Evolutionary conservation across 2,113 vertebrate genomes (phyloP).

Genomic region (Irena cyanogastra): DNA sequence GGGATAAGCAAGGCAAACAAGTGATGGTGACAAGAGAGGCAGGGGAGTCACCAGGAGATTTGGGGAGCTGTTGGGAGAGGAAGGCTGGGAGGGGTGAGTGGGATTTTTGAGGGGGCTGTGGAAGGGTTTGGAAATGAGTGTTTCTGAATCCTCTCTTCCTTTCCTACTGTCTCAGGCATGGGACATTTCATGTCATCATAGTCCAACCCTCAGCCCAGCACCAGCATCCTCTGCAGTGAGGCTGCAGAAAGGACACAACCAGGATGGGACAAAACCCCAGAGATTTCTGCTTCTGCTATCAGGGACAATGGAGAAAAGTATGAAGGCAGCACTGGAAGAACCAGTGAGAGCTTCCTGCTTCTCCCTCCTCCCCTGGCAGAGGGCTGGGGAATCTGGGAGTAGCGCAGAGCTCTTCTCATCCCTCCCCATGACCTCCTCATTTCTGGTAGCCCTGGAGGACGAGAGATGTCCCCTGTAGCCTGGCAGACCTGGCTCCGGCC

Average conservation of each 20-base stretch:
- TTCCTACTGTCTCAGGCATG: not conserved
- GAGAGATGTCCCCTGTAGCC: not conserved
- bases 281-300: not conserved
- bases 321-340: not conserved
- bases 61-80: not conserved
- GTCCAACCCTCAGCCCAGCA: not conserved
- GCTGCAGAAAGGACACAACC: not conserved
- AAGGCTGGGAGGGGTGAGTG: not conserved
- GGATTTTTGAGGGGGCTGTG: not conserved
- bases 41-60: not conserved
- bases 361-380: not conserved
- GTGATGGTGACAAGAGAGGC: accelerated
- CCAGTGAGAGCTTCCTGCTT: not conserved
- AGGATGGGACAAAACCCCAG: not conserved
- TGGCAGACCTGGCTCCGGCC: not conserved
- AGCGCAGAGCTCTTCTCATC: not conserved
- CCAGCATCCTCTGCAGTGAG: not conserved
- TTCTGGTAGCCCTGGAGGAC: not conserved
- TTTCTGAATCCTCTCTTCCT: not conserved
- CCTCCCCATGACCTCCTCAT: not conserved
- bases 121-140: not conserved
- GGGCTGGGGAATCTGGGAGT: not conserved
- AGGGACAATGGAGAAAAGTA: not conserved
- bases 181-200: not conserved
- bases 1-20: not conserved